phyloP scores from a whole-genome alignment of 2,888 invertebrate species.

The Colletes collaris region DNA sequence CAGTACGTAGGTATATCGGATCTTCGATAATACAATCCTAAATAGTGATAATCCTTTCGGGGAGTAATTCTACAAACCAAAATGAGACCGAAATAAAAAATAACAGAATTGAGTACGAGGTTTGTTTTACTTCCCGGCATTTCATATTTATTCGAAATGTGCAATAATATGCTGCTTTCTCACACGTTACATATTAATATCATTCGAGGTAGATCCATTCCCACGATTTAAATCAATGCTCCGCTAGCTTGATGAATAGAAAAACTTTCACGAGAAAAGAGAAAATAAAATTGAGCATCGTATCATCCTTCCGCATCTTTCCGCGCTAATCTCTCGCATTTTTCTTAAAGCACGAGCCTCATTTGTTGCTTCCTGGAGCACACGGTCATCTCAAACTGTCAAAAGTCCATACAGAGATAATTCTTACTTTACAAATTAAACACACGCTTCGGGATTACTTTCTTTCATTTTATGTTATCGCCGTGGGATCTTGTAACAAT shows the following conservation, averaged over 20 bases:
- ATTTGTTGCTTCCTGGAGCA: slow-evolving; percentile 1
- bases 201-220: slow-evolving; percentile 33
- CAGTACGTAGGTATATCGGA: too few relatives aligned
- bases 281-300: slow-evolving; percentile 46
- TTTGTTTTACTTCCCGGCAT: neutral
- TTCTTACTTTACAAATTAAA: neutral
- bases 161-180: slow-evolving; percentile 6
- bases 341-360: slow-evolving; percentile 1
- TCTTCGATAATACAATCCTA: too few relatives aligned
- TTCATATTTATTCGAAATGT: neutral
- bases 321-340: slow-evolving; percentile 23
- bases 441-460: neutral
- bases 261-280: slow-evolving; percentile 55
- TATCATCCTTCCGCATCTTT: slow-evolving; percentile 44
- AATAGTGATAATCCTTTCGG: too few relatives aligned
- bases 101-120: too few relatives aligned
- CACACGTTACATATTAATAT: slow-evolving; percentile 27
- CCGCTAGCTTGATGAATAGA: slow-evolving; percentile 23
- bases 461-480: neutral
- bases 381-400: slow-evolving; percentile 1
- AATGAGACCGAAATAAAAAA: too few relatives aligned
- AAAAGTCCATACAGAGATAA: neutral
- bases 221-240: slow-evolving; percentile 32
- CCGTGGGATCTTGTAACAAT: neutral
- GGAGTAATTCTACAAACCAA: too few relatives aligned